Evolutionary conservation across 2,113 vertebrate genomes (phyloP).

Genomic region (Myrmophylax atrothorax): DNA sequence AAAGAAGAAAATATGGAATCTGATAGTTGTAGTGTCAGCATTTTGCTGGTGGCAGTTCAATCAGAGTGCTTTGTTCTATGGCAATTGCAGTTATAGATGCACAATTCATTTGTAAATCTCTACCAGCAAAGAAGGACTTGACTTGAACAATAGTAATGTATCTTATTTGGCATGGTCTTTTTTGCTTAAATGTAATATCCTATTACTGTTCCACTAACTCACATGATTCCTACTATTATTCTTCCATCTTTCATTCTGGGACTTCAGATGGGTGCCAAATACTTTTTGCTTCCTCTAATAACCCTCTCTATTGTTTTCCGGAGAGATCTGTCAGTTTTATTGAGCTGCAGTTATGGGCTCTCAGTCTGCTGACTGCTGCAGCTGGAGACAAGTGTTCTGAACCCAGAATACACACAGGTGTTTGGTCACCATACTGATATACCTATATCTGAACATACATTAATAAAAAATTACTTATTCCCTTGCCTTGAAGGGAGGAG

Average conservation of each 20-base stretch:
- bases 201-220: background rate
- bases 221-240: background rate
- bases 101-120: background rate
- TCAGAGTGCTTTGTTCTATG: background rate
- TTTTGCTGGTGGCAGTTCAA: background rate
- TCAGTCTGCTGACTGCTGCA: background rate
- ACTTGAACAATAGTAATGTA: background rate
- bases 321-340: slow-evolving; percentile 4
- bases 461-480: background rate
- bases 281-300: slow-evolving; percentile 1
- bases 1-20: background rate
- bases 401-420: background rate
- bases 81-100: background rate
- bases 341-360: background rate
- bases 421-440: background rate
- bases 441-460: background rate
- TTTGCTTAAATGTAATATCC: background rate
- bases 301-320: background rate
- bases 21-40: background rate
- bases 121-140: background rate
- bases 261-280: background rate
- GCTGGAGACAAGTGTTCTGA: background rate
- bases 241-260: background rate
- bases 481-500: background rate
- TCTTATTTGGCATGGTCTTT: background rate